Conservation (phyloP, 2,797 vertebrate genomes). For the Microhierax caerulescens region DNA sequence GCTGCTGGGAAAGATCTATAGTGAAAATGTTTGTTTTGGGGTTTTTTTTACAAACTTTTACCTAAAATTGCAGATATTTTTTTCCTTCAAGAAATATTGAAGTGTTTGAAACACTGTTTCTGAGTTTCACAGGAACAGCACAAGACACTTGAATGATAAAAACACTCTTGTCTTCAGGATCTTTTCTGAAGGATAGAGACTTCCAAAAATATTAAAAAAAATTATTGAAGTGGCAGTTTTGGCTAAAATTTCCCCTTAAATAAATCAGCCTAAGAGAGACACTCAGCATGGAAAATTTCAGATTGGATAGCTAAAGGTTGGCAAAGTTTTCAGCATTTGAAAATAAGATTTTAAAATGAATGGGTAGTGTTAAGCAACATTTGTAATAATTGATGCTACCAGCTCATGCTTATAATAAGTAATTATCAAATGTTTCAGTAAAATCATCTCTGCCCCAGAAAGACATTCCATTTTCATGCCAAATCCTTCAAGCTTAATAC, state of each 20-base stretch:
- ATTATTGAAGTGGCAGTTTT: too few species aligned
- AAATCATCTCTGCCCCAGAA: slow-evolving; percentile 43
- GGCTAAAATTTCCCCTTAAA: not conserved
- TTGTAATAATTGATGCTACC: slow-evolving; percentile 41
- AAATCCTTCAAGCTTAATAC: slow-evolving; percentile 55
- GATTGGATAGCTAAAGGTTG: not conserved
- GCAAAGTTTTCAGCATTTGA: slow-evolving; percentile 8
- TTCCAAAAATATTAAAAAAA: too few species aligned
- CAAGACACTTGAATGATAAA: not conserved
- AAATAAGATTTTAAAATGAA: slow-evolving; percentile 34
- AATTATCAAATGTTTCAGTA: slow-evolving; percentile 59
- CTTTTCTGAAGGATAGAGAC: not conserved
- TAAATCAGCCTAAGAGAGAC: not conserved
- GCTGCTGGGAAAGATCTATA: not conserved
- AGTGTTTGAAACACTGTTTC: not conserved
- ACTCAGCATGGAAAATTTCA: slow-evolving; percentile 55
- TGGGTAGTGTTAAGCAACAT: slow-evolving; percentile 40
- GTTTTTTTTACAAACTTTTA: not conserved
- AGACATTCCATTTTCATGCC: slow-evolving; percentile 38
- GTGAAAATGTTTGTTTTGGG: not conserved
- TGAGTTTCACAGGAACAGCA: not conserved
- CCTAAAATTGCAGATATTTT: not conserved
- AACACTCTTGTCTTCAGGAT: not conserved
- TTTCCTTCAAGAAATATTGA: not conserved
- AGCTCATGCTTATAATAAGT: slow-evolving; percentile 33